These are phyloP conservation scores for Drosophila gaucha DNA, from an alignment of 2,888 invertebrate genomes.

Conservation along the genomic window DNA sequence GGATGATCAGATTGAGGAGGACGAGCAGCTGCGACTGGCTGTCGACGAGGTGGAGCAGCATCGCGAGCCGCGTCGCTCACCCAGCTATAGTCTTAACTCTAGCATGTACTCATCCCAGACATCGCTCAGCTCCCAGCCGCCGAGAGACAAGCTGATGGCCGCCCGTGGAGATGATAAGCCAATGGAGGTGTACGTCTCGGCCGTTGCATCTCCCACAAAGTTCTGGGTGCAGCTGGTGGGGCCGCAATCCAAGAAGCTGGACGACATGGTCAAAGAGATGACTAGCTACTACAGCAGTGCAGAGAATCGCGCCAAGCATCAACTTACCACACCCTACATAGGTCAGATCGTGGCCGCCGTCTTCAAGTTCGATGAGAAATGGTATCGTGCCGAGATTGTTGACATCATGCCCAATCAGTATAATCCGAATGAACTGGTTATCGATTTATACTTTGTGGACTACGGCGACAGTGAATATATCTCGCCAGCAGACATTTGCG, in stretches of 20 bases:
- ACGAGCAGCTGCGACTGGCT: conserved; percentile 85
- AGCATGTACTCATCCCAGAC: conserved; percentile 84
- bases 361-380: conserved; percentile 92
- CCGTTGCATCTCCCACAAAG: conserved; percentile 90
- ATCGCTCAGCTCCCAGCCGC: conserved; percentile 81
- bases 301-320: conserved; percentile 88
- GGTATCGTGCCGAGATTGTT: conserved; percentile 89
- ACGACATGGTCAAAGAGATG: conserved; percentile 92
- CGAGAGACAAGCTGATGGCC: conserved; percentile 82
- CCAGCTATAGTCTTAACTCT: conserved; percentile 78
- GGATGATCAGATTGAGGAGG: conserved; percentile 88
- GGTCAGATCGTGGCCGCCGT: conserved; percentile 95
- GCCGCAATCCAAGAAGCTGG: conserved; percentile 90
- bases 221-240: conserved; percentile 96
- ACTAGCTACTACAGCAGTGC: conserved; percentile 90
- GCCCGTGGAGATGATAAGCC: conserved; percentile 86
- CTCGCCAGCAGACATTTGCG: conserved; percentile 88
- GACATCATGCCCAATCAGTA: conserved; percentile 88
- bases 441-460: conserved; percentile 93
- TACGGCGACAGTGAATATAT: conserved; percentile 93
- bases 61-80: conserved; percentile 86
- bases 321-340: conserved; percentile 86
- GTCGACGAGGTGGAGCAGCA: conserved; percentile 84
- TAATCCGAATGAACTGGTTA: conserved; percentile 87
- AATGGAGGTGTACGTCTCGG: conserved; percentile 94